Conservation (phyloP, 2,113 vertebrate genomes). For the Prinia subflava region DNA sequence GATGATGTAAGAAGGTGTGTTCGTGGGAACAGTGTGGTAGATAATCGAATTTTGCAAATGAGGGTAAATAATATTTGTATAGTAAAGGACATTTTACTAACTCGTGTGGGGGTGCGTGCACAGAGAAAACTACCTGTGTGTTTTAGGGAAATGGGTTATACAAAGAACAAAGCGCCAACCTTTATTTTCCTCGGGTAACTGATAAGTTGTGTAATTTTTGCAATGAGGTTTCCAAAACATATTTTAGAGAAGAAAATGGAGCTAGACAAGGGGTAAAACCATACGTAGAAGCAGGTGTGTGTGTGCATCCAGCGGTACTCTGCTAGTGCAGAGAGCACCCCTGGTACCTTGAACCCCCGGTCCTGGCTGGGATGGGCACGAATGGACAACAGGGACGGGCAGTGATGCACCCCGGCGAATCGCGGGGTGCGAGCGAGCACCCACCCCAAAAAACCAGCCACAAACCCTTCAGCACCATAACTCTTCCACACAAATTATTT, state of each 20-base stretch:
- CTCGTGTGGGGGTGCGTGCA: background rate
- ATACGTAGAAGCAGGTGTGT: rapidly evolving
- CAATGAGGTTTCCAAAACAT: background rate
- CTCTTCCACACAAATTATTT: background rate
- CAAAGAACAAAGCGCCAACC: background rate
- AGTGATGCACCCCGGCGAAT: background rate
- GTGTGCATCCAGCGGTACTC: too few relatives aligned
- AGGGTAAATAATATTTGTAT: background rate
- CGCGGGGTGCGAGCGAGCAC: background rate
- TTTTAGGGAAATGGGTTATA: background rate
- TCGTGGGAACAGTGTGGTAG: background rate
- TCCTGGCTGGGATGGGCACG: background rate
- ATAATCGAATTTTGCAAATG: slow-evolving; percentile 3
- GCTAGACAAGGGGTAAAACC: background rate
- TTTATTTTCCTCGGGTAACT: background rate
- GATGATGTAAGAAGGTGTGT: slow-evolving; percentile 12
- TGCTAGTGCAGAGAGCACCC: rapidly evolving
- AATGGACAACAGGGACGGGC: too few relatives aligned
- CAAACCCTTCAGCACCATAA: background rate
- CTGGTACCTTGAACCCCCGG: background rate
- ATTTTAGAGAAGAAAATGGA: background rate
- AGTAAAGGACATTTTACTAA: background rate
- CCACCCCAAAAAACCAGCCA: background rate
- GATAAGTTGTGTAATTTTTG: background rate
- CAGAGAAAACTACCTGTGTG: background rate